phyloP scores from a whole-genome alignment of 2,888 invertebrate genomes.

The Dynastes tityus region DNA sequence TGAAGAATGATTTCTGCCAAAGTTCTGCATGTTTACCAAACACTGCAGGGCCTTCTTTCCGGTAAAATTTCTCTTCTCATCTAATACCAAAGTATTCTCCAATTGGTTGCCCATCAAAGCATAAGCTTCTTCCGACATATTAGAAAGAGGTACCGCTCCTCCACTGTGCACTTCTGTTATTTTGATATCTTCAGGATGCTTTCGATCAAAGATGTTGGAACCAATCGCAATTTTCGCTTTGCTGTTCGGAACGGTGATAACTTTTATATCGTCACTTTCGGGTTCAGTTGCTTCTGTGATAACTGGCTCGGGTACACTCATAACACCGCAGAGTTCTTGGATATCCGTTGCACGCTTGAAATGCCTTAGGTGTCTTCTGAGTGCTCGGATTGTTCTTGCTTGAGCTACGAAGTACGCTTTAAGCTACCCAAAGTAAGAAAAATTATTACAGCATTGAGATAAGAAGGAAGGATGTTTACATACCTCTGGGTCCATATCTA shows the following conservation, averaged over 20 bases:
- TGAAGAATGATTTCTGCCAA: not conserved
- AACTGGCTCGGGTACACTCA: not conserved
- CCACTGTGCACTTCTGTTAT: constrained; percentile 27
- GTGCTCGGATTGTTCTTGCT: constrained; percentile 29
- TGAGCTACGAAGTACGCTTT: constrained; percentile 33
- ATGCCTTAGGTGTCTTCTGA: constrained; percentile 19
- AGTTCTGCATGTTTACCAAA: constrained; percentile 24
- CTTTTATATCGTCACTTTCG: constrained; percentile 2
- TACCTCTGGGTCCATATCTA: constrained; percentile 50
- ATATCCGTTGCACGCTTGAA: constrained; percentile 12
- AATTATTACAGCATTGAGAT: not conserved
- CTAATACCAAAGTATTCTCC: constrained; percentile 28
- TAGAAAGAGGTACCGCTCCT: constrained; percentile 13
- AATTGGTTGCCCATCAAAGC: constrained; percentile 26
- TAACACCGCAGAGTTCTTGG: constrained; percentile 21
- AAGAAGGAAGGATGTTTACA: not conserved
- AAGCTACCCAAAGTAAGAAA: constrained; percentile 4
- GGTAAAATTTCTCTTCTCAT: constrained; percentile 31
- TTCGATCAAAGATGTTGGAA: constrained; percentile 15
- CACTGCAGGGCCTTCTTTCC: constrained; percentile 31
- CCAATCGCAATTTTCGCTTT: constrained; percentile 29
- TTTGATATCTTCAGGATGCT: constrained; percentile 27
- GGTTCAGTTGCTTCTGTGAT: not conserved
- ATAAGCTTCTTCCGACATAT: constrained; percentile 32
- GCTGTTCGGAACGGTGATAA: not conserved